Conservation (phyloP, 2,113 vertebrate species). For the Otis tarda region DNA sequence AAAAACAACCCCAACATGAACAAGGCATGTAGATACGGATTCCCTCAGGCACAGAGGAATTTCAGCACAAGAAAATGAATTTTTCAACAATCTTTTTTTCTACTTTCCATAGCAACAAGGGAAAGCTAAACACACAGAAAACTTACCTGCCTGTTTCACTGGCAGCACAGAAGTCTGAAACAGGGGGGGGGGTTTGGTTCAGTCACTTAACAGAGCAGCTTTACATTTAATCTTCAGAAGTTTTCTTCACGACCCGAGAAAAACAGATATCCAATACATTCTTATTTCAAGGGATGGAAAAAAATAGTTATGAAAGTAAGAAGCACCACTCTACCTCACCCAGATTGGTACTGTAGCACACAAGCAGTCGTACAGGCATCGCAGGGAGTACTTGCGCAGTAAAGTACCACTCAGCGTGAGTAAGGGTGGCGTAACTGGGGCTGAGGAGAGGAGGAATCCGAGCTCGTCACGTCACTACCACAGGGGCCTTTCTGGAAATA, state of each 20-base stretch:
- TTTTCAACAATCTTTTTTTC: neutral
- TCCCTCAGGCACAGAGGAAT: constrained; percentile 6
- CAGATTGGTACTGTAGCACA: neutral
- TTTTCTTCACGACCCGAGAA: neutral
- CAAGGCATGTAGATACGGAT: neutral
- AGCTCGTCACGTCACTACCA: neutral
- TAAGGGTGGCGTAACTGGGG: neutral
- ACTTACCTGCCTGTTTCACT: constrained; percentile 39
- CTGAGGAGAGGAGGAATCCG: neutral
- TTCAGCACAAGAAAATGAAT: constrained; percentile 38
- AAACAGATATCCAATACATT: neutral
- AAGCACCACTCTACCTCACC: neutral
- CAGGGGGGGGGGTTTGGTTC: accelerated
- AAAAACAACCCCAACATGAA: neutral
- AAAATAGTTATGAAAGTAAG: neutral
- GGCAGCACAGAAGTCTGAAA: neutral
- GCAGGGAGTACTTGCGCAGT: neutral
- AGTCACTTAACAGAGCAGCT: neutral
- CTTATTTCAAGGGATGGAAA: neutral
- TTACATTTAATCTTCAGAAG: neutral
- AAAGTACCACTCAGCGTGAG: neutral
- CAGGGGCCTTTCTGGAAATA: neutral
- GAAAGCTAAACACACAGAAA: constrained; percentile 2
- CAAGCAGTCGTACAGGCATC: neutral
- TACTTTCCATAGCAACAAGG: neutral